These are phyloP conservation scores for Campoletis sonorensis DNA, from an alignment of 1,140 invertebrate genomes.

Conservation along the genomic window DNA sequence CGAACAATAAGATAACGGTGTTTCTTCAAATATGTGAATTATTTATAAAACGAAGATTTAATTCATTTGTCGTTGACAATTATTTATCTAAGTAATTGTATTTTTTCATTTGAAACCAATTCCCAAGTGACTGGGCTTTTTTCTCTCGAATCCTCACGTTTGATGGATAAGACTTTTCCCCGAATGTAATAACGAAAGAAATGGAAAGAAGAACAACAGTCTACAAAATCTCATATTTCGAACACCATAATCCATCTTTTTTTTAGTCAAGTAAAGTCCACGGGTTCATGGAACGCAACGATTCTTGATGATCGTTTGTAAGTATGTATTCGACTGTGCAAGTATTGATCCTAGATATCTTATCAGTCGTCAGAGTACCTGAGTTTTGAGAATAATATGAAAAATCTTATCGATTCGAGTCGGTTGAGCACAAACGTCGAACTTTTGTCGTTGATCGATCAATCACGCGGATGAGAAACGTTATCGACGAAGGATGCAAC, in stretches of 20 bases:
- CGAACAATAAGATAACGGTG: no score
- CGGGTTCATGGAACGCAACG: slow-evolving; percentile 29
- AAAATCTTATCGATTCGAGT: slow-evolving; percentile 59
- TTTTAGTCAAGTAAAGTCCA: slow-evolving; percentile 11
- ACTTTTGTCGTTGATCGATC: slow-evolving; percentile 44
- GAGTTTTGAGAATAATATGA: slow-evolving; percentile 54
- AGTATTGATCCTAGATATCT: slow-evolving; percentile 62
- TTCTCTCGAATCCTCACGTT: no score
- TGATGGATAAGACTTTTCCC: no score
- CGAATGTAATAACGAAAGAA: not conserved
- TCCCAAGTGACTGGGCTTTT: no score
- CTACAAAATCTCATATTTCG: not conserved
- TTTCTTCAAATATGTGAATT: no score
- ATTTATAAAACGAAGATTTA: no score
- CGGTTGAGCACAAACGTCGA: slow-evolving; percentile 44
- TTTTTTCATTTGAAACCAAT: no score
- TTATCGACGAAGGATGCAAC: slow-evolving; percentile 51
- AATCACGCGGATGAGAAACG: slow-evolving; percentile 31
- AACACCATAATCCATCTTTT: slow-evolving; percentile 8
- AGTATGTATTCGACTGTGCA: slow-evolving; percentile 49
- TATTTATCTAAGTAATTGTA: no score
- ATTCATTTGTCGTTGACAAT: no score
- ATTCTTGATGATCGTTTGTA: slow-evolving; percentile 7
- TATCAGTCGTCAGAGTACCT: slow-evolving; percentile 57
- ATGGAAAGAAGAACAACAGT: not conserved